A percentile compares a stretch with the other conserved stretches of the same genome.
Evolutionary conservation across 2,113 vertebrate species (phyloP).

Genomic region (Pan paniscus): DNA sequence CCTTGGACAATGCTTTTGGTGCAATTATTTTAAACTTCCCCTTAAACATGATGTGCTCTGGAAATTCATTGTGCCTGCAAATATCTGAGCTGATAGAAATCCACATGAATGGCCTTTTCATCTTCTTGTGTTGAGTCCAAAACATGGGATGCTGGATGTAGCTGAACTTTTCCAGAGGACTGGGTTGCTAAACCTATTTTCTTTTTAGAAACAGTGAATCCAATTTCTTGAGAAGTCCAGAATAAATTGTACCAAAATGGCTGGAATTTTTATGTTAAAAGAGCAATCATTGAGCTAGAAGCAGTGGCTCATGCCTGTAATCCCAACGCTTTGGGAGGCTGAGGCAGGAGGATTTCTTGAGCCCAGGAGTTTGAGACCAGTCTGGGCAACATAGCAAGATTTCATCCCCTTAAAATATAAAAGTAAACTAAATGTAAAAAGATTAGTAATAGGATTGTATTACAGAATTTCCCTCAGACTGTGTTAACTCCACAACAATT

Average conservation of each 20-base stretch:
- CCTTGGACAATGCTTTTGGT: background rate
- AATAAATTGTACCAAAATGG: background rate
- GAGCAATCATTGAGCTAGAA: background rate
- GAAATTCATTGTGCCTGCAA: background rate
- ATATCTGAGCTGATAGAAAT: background rate
- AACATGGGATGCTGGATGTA: background rate
- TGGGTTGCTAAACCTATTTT: background rate
- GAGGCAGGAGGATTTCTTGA: no score
- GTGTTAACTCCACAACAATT: background rate
- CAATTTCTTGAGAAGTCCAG: conserved; percentile 31
- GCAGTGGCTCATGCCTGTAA: no score
- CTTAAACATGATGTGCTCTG: background rate
- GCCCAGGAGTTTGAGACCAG: no score
- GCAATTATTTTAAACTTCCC: conserved; percentile 27
- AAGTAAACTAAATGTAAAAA: background rate
- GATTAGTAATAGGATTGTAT: background rate
- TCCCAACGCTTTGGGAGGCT: no score
- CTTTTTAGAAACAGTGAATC: conserved; percentile 36
- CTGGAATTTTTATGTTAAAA: background rate
- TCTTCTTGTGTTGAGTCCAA: background rate
- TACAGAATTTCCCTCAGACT: background rate
- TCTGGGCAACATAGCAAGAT: no score
- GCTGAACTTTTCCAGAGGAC: conserved; percentile 19
- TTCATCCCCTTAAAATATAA: no score
- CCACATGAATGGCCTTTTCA: background rate